These are phyloP conservation scores for Varecia variegata DNA, from an alignment of 2,797 vertebrate genomes.

Conservation along the genomic window DNA sequence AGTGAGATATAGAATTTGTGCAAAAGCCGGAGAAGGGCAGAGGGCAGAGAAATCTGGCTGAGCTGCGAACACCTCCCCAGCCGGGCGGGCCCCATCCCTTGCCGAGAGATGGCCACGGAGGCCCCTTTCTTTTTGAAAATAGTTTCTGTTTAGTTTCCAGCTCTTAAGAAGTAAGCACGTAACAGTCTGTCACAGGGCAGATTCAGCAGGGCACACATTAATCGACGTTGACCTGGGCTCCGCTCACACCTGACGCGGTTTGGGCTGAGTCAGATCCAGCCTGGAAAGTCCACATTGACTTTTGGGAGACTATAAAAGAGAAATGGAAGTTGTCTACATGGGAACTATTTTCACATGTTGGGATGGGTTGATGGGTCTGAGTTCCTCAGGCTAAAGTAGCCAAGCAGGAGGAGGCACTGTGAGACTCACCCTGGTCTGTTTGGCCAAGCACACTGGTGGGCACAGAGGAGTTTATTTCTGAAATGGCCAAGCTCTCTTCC, in stretches of 20 bases:
- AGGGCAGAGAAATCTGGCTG: slow-evolving; percentile 65
- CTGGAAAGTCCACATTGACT: slow-evolving; percentile 59
- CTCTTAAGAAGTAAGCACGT: slow-evolving; percentile 42
- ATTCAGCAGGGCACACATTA: slow-evolving; percentile 77
- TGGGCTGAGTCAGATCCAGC: slow-evolving; percentile 44
- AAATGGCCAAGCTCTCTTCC: not conserved
- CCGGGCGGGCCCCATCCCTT: not conserved
- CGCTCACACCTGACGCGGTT: slow-evolving; percentile 60
- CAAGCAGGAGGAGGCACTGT: not conserved
- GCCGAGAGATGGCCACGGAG: slow-evolving; percentile 56
- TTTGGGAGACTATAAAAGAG: slow-evolving; percentile 59
- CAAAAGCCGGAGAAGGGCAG: slow-evolving; percentile 53
- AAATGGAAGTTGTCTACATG: slow-evolving; percentile 23
- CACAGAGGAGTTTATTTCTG: slow-evolving; percentile 47
- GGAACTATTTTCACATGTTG: not conserved
- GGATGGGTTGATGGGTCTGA: not conserved
- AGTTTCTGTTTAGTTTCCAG: slow-evolving; percentile 70
- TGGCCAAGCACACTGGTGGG: slow-evolving; percentile 34
- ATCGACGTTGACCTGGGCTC: slow-evolving; percentile 68
- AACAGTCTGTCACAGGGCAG: slow-evolving; percentile 43
- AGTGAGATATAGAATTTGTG: slow-evolving; percentile 62
- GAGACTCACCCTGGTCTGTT: not conserved
- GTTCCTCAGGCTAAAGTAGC: slow-evolving; percentile 8
- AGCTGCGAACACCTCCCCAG: slow-evolving; percentile 52
- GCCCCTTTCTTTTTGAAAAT: slow-evolving; percentile 69